Conservation (phyloP, 2,888 invertebrate species). For the Meteorus cinctellus region DNA sequence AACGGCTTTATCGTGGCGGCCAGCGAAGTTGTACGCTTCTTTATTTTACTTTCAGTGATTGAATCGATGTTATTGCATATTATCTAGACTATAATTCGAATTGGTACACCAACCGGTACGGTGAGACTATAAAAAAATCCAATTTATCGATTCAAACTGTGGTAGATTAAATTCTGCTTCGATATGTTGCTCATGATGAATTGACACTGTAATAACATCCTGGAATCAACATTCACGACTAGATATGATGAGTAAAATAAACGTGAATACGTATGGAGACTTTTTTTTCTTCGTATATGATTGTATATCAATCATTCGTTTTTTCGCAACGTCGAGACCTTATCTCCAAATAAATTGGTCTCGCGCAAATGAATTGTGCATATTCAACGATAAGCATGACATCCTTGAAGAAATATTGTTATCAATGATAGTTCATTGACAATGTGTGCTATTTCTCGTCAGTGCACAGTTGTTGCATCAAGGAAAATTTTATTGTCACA, state of each 20-base stretch:
- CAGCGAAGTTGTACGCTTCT: neutral
- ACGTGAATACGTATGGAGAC: neutral
- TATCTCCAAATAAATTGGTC: neutral
- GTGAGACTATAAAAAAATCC: slow-evolving; percentile 8
- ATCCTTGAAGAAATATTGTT: neutral
- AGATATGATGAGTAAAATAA: neutral
- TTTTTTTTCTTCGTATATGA: neutral
- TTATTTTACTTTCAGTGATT: slow-evolving; percentile 2
- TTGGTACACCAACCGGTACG: neutral
- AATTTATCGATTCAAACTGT: neutral
- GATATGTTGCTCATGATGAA: slow-evolving; percentile 7
- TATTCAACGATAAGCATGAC: neutral
- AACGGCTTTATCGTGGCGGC: neutral
- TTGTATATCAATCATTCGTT: neutral
- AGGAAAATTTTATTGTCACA: neutral
- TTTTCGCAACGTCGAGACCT: neutral
- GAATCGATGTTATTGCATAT: slow-evolving; percentile 11
- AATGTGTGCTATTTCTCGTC: slow-evolving; percentile 19
- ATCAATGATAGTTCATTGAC: neutral
- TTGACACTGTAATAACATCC: slow-evolving; percentile 1
- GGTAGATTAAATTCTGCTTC: neutral
- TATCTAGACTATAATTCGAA: neutral
- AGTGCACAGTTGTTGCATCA: neutral
- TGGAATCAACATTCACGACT: neutral
- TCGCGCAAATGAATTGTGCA: neutral